A percentile compares a stretch with the other conserved stretches of the same genome.
phyloP scores from a whole-genome alignment of 2,797 vertebrate genomes.

The Hypotaenidia philippensis region DNA sequence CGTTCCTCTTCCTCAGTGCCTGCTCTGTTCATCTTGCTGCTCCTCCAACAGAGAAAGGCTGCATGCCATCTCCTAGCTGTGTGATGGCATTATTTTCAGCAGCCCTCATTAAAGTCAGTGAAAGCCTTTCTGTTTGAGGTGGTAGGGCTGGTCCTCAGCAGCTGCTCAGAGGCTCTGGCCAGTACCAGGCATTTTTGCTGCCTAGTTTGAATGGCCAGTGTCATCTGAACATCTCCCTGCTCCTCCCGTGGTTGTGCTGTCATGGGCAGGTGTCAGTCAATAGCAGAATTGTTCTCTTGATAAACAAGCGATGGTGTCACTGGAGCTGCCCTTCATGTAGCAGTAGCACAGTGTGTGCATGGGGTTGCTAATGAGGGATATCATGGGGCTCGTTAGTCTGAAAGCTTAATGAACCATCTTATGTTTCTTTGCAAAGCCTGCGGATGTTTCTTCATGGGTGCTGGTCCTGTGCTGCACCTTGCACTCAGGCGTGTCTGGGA shows the following conservation, averaged over 20 bases:
- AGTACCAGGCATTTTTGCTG: constrained; percentile 48
- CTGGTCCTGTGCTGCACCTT: neutral
- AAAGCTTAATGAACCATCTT: neutral
- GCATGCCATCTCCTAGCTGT: neutral
- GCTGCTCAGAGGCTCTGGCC: constrained; percentile 43
- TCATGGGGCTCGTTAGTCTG: neutral
- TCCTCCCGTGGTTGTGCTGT: neutral
- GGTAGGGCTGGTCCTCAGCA: neutral
- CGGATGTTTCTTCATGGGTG: rapidly evolving
- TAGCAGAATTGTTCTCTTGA: constrained; percentile 45
- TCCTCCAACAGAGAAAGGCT: neutral
- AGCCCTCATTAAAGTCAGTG: neutral
- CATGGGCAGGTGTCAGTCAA: constrained; percentile 57
- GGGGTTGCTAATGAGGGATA: neutral
- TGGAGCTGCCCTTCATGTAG: neutral
- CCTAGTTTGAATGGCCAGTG: neutral
- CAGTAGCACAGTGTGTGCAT: neutral
- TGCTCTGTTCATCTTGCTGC: neutral
- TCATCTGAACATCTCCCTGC: neutral
- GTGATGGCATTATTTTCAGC: constrained; percentile 41
- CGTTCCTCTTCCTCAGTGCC: neutral
- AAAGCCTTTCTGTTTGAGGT: constrained; percentile 66
- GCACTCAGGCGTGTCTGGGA: rapidly evolving
- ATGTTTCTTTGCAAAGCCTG: neutral
- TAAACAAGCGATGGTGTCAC: constrained; percentile 49